Evolutionary conservation across 2,888 invertebrate species (phyloP).

Genomic region (Pyrocoelia pectoralis): DNA sequence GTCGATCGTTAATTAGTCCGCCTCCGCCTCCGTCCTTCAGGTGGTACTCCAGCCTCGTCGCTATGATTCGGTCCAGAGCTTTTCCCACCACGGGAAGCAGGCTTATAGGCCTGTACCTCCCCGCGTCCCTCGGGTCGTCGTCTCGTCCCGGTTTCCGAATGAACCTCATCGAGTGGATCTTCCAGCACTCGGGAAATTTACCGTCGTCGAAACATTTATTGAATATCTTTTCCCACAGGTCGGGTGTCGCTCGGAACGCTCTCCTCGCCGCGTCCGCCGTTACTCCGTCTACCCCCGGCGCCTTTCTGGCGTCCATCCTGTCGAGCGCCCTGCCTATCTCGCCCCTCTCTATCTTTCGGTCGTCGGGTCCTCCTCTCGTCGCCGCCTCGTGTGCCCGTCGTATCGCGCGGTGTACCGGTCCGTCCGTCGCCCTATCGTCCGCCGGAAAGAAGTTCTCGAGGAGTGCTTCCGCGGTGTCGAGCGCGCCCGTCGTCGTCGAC

Average conservation of each 20-base stretch:
- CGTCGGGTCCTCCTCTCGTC: background rate
- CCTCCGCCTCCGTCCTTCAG: background rate
- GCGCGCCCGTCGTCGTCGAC: constrained; percentile 10
- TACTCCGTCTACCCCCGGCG: constrained; percentile 18
- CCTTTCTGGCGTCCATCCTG: constrained; percentile 14
- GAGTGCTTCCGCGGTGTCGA: background rate
- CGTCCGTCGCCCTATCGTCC: background rate
- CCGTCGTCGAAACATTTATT: background rate
- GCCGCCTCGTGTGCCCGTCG: background rate
- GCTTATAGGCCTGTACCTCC: constrained; percentile 17
- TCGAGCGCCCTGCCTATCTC: constrained; percentile 15
- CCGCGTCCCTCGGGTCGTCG: constrained; percentile 5
- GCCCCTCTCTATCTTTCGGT: background rate
- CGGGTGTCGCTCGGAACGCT: constrained; percentile 4
- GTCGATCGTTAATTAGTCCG: constrained; percentile 10
- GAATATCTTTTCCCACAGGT: background rate
- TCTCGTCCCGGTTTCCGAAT: constrained; percentile 15
- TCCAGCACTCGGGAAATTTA: background rate
- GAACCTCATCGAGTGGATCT: background rate
- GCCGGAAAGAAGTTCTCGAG: constrained; percentile 19
- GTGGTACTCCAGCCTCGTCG: constrained; percentile 11
- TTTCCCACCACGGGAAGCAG: constrained; percentile 24
- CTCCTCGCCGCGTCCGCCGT: constrained; percentile 15
- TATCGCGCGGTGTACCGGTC: background rate
- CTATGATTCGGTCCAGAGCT: constrained; percentile 10